Conservation (phyloP, 2,888 invertebrate genomes). For the Campopleginae sp. region DNA sequence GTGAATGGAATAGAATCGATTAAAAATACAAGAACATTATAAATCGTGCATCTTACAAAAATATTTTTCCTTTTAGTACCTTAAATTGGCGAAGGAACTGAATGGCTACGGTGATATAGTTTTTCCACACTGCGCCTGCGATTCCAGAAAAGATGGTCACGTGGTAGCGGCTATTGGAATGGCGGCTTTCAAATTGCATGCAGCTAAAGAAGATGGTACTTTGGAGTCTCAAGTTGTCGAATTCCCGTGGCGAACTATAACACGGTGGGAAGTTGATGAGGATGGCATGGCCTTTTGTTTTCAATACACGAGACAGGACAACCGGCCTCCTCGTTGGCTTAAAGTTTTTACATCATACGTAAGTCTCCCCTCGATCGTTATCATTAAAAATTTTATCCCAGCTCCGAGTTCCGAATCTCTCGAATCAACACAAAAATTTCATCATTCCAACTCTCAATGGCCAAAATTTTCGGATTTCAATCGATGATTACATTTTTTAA, state of each 20-base stretch:
- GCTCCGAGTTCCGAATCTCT: not conserved
- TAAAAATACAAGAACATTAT: not conserved
- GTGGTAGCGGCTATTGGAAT: constrained; percentile 91
- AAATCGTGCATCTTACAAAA: constrained; percentile 1
- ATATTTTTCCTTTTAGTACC: constrained; percentile 86
- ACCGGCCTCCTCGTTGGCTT: constrained; percentile 93
- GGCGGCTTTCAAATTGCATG: constrained; percentile 89
- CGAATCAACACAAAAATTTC: not conserved
- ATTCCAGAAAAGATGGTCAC: constrained; percentile 95
- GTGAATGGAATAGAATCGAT: not conserved
- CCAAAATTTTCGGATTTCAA: no score
- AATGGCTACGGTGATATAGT: constrained; percentile 97
- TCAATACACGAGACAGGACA: constrained; percentile 91
- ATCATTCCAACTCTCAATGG: not conserved
- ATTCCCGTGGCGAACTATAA: constrained; percentile 93
- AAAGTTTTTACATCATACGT: constrained; percentile 96
- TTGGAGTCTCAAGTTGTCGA: constrained; percentile 92
- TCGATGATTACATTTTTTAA: no score
- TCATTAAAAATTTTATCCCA: not conserved
- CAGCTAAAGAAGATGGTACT: constrained; percentile 93
- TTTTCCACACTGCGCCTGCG: constrained; percentile 97
- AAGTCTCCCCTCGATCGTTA: constrained; percentile 83
- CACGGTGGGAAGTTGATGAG: constrained; percentile 95
- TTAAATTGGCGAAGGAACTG: constrained; percentile 92
- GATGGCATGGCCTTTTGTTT: constrained; percentile 96